A percentile compares a stretch with the other conserved stretches of the same genome.
Evolutionary conservation across 2,888 invertebrate genomes (phyloP).

Genomic region (Eutolmus rufibarbis): DNA sequence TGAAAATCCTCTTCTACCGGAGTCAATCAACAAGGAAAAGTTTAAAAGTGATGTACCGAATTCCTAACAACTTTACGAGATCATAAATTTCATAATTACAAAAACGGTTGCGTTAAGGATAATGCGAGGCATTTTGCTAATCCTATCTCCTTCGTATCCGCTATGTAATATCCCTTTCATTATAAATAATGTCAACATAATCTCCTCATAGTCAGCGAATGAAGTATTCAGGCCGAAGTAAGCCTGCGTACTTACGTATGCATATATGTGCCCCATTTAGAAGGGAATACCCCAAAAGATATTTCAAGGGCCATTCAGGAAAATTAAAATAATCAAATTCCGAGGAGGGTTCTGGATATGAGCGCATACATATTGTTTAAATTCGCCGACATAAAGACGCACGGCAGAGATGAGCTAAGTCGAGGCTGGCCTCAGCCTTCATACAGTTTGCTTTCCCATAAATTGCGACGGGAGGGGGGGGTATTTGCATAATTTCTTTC

Average conservation of each 20-base stretch:
- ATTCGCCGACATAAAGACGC: neutral
- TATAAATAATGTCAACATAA: constrained; percentile 24
- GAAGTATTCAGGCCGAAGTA: neutral
- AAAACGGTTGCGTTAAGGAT: neutral
- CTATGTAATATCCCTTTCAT: neutral
- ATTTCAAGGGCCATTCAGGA: neutral
- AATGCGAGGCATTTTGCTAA: neutral
- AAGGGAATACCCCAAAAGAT: neutral
- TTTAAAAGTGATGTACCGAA: neutral
- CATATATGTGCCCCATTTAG: constrained; percentile 2
- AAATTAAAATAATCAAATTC: constrained; percentile 1
- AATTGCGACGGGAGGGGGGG: neutral
- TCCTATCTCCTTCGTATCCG: neutral
- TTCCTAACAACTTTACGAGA: neutral
- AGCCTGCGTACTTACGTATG: neutral
- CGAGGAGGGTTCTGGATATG: neutral
- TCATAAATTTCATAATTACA: neutral
- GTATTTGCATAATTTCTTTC: neutral
- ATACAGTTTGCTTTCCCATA: neutral
- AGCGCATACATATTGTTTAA: neutral
- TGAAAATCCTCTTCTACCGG: neutral
- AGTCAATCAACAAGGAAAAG: neutral
- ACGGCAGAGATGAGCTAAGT: neutral
- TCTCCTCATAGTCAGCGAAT: neutral
- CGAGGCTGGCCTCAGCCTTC: neutral